phyloP scores from a whole-genome alignment of 2,797 vertebrate species.

The Tamandua tetradactyla region DNA sequence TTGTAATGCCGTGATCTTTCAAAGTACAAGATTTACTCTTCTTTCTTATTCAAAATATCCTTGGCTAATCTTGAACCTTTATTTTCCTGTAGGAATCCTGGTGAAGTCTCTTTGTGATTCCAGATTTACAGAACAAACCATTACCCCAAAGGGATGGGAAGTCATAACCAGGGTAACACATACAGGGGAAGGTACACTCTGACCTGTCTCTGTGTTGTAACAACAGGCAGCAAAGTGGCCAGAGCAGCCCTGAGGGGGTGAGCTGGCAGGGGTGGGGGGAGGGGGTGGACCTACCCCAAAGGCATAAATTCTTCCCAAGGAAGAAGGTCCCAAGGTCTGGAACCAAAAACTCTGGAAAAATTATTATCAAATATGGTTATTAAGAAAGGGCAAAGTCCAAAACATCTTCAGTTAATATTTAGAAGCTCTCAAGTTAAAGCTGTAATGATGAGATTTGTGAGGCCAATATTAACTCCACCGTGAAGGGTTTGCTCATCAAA shows the following conservation, averaged over 20 bases:
- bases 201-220: not conserved
- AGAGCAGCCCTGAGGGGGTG: not conserved
- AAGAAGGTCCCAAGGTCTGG: not conserved
- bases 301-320: not conserved
- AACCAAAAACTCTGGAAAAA: not conserved
- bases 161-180: not conserved
- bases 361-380: not conserved
- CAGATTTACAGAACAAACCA: not conserved
- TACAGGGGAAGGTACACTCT: accelerated
- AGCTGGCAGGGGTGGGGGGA: no score
- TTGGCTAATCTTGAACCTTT: not conserved
- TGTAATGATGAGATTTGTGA: not conserved
- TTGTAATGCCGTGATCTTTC: not conserved
- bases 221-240: not conserved
- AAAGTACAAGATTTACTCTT: not conserved
- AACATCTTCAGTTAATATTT: not conserved
- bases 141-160: not conserved
- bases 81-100: not conserved
- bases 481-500: not conserved
- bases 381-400: not conserved
- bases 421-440: not conserved
- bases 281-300: no score
- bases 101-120: not conserved
- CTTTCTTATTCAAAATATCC: not conserved
- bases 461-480: not conserved